phyloP scores from a whole-genome alignment of 2,113 vertebrate species.

The Nerophis ophidion region DNA sequence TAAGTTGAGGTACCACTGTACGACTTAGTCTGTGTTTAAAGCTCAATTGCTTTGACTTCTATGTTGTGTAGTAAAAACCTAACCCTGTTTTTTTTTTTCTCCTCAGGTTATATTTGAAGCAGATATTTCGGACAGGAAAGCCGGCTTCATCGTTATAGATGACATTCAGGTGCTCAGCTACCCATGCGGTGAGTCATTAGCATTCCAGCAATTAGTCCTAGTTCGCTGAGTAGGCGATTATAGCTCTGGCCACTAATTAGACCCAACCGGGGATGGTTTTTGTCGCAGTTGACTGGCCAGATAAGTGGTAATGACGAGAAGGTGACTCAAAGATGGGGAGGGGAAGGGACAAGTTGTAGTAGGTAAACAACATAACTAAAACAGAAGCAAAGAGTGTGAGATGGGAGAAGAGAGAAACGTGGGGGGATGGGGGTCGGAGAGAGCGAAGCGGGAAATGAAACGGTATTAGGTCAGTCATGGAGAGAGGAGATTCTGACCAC shows the following conservation, averaged over 20 bases:
- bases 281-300: conserved; percentile 57
- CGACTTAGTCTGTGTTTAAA: too few relatives aligned
- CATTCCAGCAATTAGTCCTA: conserved; percentile 76
- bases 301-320: conserved; percentile 57
- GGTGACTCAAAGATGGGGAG: conserved; percentile 56
- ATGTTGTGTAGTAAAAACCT: not conserved
- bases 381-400: not conserved
- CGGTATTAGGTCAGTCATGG: conserved; percentile 68
- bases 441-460: conserved; percentile 68
- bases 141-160: conserved; percentile 94
- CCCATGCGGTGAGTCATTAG: conserved; percentile 92
- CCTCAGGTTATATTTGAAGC: conserved; percentile 98
- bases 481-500: conserved; percentile 59
- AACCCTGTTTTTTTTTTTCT: conserved; percentile 15
- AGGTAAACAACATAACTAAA: conserved; percentile 32
- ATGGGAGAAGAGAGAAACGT: conserved; percentile 15
- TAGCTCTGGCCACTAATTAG: conserved; percentile 68
- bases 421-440: conserved; percentile 27
- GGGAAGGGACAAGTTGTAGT: conserved; percentile 17
- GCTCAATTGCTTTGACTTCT: not conserved
- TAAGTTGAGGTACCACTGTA: too few relatives aligned
- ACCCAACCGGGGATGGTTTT: conserved; percentile 65
- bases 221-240: conserved; percentile 62
- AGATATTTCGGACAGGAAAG: conserved; percentile 87
- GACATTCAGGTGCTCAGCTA: conserved; percentile 98